These are phyloP conservation scores for Leptinotarsa undecemlineata DNA, from an alignment of 1,140 invertebrate species.

Conservation along the genomic window DNA sequence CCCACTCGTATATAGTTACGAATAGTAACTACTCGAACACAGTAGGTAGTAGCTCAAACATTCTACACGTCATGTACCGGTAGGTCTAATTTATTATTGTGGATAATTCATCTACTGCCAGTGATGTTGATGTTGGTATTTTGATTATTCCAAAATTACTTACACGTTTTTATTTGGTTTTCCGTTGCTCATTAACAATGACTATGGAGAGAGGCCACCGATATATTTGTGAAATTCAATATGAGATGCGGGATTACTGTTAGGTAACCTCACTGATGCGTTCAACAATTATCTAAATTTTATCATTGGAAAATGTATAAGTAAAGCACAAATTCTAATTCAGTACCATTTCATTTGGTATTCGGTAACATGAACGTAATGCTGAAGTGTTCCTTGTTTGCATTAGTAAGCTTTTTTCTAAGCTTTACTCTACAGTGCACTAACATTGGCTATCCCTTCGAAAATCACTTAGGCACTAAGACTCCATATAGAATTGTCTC, in stretches of 20 bases:
- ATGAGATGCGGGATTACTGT: constrained; percentile 23
- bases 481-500: constrained; percentile 66
- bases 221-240: not conserved
- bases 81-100: no score
- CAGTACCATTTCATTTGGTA: constrained; percentile 4
- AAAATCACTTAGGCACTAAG: constrained; percentile 59
- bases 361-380: not conserved
- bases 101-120: no score
- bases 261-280: constrained; percentile 19
- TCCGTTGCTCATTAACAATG: no score
- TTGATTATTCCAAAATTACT: no score
- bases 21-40: no score
- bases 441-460: constrained; percentile 37
- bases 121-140: no score
- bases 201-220: not conserved
- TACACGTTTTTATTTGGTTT: no score
- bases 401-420: constrained; percentile 18
- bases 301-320: constrained; percentile 11
- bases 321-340: constrained; percentile 7
- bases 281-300: constrained; percentile 6
- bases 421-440: constrained; percentile 22
- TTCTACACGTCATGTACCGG: no score
- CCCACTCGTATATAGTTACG: no score
- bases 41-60: no score
- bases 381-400: not conserved